Evolutionary conservation across 2,113 vertebrate species (phyloP), one percentile per base, ranked within the genome.

Genomic region (Sturnira hondurensis): DNA sequence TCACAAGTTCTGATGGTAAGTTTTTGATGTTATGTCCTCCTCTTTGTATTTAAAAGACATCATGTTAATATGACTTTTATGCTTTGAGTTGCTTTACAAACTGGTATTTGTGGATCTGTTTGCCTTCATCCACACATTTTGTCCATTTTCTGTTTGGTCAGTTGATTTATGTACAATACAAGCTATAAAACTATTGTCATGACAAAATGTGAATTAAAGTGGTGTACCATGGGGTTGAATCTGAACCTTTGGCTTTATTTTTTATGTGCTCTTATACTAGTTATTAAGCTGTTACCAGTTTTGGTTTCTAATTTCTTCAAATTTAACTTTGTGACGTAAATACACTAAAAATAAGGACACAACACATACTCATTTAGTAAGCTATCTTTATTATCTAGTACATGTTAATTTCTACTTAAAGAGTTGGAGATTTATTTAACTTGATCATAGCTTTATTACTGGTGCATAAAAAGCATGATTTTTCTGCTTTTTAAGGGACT

Each of bases 1-100:
- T 99, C 1, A 99, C 99, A 50, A 99, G 99, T 98, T 99, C 99
- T 94, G 99, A 99, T 98, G 99, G 99, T 99, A 98, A 99, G 98
- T 93, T 54, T 33, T 4, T 31, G 85, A 26, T 50, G 24, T 74
- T 85, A 22, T n/a, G 3, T 71, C 26, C 13, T 89, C 14, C 58
- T 86, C 41, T 92, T 43, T 95, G 43, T 92, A 54, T 84, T 81
- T 31, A 63, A 63, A 63, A 63, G 61, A 63, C 28, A 61, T 58
- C 56, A 61, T 67, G 9, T 36, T 65, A 54, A 22, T 80, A 43
- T 80, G 24, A 89, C 9, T 61, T 95, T 67, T 95, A 43, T 67
- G 2, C 54, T 95, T 96, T 90, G 41, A 56, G 22, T 68, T 96
- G 81, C 94, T 95, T 86, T 92, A 54, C 16, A 93, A 94, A 71